Percentiles rank a stretch among this genome's conserved stretches.
These are phyloP conservation scores for Catocala sponsa DNA, from an alignment of 2,888 invertebrate species.

Conservation along the genomic window DNA sequence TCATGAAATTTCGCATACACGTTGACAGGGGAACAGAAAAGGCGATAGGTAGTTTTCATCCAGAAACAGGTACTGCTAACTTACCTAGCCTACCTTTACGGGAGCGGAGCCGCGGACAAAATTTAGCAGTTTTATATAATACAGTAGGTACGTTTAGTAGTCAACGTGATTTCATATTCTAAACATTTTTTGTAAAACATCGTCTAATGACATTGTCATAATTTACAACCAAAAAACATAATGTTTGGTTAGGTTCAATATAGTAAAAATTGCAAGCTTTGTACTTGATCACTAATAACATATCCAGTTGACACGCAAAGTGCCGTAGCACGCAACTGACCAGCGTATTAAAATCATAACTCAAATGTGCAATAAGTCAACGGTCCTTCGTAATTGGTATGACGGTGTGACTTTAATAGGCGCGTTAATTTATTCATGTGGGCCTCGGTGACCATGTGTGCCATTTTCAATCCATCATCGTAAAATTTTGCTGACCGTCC, in stretches of 20 bases:
- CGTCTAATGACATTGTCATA: neutral
- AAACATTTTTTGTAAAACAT: too few species aligned
- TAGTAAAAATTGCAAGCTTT: conserved; percentile 37
- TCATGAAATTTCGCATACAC: too few species aligned
- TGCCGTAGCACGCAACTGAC: conserved; percentile 42
- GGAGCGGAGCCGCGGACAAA: too few species aligned
- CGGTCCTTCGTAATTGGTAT: conserved; percentile 44
- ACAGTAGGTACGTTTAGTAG: too few species aligned
- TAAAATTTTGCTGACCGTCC: conserved; percentile 47
- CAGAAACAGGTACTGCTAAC: too few species aligned
- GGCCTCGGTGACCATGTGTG: conserved; percentile 47
- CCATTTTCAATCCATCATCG: conserved; percentile 59
- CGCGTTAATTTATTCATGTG: conserved; percentile 60
- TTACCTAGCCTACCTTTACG: too few species aligned
- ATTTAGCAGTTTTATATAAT: too few species aligned
- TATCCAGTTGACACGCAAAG: conserved; percentile 48
- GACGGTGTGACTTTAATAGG: conserved; percentile 53
- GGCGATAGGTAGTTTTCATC: too few species aligned
- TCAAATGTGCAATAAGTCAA: conserved; percentile 51
- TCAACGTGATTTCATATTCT: too few species aligned
- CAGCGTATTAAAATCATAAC: conserved; percentile 51
- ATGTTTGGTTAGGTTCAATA: neutral
- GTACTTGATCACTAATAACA: conserved; percentile 51
- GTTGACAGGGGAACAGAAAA: too few species aligned
- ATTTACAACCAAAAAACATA: neutral